Conservation (phyloP, 2,113 vertebrate species). For the Phyllostomus discolor region DNA sequence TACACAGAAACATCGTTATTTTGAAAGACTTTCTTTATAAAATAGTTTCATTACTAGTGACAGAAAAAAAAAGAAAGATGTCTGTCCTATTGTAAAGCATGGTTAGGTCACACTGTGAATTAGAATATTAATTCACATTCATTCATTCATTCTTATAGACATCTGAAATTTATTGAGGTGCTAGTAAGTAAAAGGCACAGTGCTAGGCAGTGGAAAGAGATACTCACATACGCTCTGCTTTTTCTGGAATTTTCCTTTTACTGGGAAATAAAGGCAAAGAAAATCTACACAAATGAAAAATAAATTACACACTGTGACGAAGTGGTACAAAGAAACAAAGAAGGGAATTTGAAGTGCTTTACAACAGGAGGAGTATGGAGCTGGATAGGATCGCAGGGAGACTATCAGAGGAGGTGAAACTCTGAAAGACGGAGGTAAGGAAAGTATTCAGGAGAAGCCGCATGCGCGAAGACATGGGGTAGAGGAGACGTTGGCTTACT, state of each 20-base stretch:
- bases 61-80: neutral
- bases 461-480: neutral
- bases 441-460: neutral
- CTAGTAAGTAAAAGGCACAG: neutral
- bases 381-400: neutral
- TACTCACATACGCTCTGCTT: neutral
- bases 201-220: neutral
- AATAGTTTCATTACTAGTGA: neutral
- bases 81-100: neutral
- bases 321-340: neutral
- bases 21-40: neutral
- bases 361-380: neutral
- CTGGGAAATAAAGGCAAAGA: neutral
- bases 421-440: neutral
- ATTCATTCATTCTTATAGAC: neutral
- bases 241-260: neutral
- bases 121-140: neutral
- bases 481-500: neutral
- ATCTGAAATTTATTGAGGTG: neutral
- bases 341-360: neutral
- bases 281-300: neutral
- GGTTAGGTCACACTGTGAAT: neutral
- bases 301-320: neutral
- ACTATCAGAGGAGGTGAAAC: neutral
- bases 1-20: neutral